phyloP scores from a whole-genome alignment of 2,888 invertebrate species.

The Augiades crinisus region DNA sequence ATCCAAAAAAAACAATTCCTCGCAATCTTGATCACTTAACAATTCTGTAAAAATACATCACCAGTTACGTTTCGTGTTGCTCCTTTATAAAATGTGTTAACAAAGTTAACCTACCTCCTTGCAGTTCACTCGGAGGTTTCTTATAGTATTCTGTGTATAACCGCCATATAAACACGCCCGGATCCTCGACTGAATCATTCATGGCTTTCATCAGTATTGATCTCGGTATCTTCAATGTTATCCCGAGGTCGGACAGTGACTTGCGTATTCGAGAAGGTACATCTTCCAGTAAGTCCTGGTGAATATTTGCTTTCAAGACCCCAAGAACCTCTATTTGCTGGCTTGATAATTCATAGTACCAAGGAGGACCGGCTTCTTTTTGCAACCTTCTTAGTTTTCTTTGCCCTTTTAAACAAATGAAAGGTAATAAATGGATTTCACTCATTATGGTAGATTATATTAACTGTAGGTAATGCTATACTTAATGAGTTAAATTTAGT shows the following conservation, averaged over 20 bases:
- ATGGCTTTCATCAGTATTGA: conserved; percentile 54
- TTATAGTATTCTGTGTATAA: conserved; percentile 59
- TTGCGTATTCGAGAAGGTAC: conserved; percentile 52
- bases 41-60: too few species aligned
- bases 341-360: conserved; percentile 64
- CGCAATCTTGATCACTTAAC: too few species aligned
- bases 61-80: too few species aligned
- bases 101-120: too few species aligned
- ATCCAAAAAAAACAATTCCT: too few species aligned
- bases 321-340: conserved; percentile 50
- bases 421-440: too few species aligned
- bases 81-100: too few species aligned
- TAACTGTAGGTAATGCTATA: too few species aligned
- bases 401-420: conserved; percentile 45
- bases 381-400: conserved; percentile 45
- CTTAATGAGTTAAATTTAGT: too few species aligned
- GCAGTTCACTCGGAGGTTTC: conserved; percentile 52
- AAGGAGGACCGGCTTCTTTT: conserved; percentile 57
- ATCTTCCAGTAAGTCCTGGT: conserved; percentile 67
- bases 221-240: conserved; percentile 51
- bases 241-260: conserved; percentile 55
- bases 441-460: too few species aligned
- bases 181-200: conserved; percentile 51
- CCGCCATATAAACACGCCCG: conserved; percentile 71
- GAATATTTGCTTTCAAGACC: conserved; percentile 51